phyloP scores from a whole-genome alignment of 2,113 vertebrate genomes.

The Siniperca chuatsi region DNA sequence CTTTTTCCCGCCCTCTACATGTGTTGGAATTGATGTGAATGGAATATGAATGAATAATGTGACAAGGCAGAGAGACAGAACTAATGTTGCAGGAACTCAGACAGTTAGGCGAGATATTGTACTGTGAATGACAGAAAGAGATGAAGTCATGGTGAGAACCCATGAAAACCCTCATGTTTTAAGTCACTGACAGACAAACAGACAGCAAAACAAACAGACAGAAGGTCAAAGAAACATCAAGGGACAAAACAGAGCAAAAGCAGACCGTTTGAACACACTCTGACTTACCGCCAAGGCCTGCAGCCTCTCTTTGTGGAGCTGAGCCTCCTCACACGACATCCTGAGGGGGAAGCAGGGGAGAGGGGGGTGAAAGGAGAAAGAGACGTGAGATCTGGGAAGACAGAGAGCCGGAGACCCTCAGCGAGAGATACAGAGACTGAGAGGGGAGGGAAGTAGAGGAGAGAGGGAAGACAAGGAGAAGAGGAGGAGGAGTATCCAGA shows the following conservation, averaged over 20 bases:
- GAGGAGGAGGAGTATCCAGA: slow-evolving; percentile 64
- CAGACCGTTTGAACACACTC: slow-evolving; percentile 70
- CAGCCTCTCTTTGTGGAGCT: slow-evolving; percentile 97
- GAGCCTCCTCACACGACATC: slow-evolving; percentile 98
- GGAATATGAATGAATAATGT: slow-evolving; percentile 2
- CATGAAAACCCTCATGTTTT: background rate
- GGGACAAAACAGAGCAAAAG: slow-evolving; percentile 71
- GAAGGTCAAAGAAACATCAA: slow-evolving; percentile 47
- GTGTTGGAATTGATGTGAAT: slow-evolving; percentile 23
- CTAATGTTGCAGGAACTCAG: background rate
- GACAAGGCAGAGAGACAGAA: background rate
- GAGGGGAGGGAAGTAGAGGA: slow-evolving; percentile 37
- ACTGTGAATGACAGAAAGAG: slow-evolving; percentile 29
- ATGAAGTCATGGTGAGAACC: slow-evolving; percentile 18
- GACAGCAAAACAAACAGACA: slow-evolving; percentile 33
- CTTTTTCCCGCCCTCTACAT: background rate
- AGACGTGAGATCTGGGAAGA: slow-evolving; percentile 66
- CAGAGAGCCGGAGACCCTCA: slow-evolving; percentile 47
- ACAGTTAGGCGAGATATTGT: slow-evolving; percentile 22
- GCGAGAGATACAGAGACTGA: slow-evolving; percentile 29
- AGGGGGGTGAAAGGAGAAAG: slow-evolving; percentile 70
- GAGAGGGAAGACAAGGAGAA: slow-evolving; percentile 36
- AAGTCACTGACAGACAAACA: slow-evolving; percentile 12
- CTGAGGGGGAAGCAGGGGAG: slow-evolving; percentile 87
- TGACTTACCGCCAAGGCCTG: slow-evolving; percentile 98